phyloP scores from a whole-genome alignment of 1,140 invertebrate species.

The Cataglyphis hispanica region DNA sequence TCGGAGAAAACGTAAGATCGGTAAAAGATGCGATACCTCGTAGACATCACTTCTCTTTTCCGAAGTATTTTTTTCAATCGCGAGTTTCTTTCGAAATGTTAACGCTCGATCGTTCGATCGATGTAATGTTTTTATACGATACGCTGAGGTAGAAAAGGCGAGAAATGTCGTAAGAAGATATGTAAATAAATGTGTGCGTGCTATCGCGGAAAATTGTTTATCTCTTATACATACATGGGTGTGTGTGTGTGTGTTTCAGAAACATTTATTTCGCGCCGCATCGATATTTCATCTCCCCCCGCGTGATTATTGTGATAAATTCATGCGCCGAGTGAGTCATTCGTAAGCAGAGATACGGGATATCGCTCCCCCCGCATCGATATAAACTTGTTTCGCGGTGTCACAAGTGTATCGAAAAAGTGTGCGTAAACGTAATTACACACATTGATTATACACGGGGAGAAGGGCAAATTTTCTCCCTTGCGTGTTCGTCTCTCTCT shows the following conservation, averaged over 20 bases:
- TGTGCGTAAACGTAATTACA: background rate
- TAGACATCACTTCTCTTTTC: background rate
- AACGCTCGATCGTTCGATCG: background rate
- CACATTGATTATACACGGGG: background rate
- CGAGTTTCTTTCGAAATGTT: no score
- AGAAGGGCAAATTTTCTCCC: background rate
- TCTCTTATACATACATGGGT: no score
- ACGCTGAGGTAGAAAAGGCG: background rate
- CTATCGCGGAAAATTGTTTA: background rate
- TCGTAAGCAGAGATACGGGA: background rate
- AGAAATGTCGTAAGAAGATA: background rate
- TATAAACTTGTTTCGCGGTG: conserved; percentile 6
- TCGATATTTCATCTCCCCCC: background rate
- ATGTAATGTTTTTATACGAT: background rate
- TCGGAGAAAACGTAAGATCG: background rate
- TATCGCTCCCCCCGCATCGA: background rate
- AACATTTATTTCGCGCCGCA: background rate
- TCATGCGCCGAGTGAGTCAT: background rate
- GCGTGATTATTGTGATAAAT: background rate
- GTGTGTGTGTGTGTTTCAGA: no score
- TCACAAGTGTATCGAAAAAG: conserved; percentile 10
- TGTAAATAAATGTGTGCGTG: no score
- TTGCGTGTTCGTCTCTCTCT: background rate
- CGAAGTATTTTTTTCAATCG: background rate
- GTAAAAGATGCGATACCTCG: conserved; percentile 3